Base-by-base conservation (phyloP, 2,888 invertebrate species). In the Diarsia mendica region DNA sequence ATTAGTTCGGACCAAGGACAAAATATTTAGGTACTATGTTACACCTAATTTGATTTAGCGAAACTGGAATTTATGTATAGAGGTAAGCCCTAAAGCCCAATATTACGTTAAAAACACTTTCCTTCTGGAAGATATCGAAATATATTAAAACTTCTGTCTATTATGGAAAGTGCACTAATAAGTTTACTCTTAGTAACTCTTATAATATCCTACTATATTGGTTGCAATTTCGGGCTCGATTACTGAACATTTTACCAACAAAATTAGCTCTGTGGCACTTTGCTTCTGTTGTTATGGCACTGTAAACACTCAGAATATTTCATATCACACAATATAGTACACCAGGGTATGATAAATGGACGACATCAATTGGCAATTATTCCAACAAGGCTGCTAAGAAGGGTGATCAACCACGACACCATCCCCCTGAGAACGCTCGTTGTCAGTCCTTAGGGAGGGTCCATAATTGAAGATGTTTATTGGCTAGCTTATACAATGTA, bases 401-500 rank as follows among this genome's bases (percentile, higher is more conserved):
- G 53, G 39, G 60, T 75, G 67, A 79, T 70, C 64, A 49, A 48
- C 60, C 46, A 39, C 39, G 60, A 39, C 53, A 28, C 11, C 11
- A 39, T 23, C 20, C 84, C 60, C 80, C 0, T 3, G 70, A 39
- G 84, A 28, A 8, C 1, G 53, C 51, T 75, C 64, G 55, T 80
- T 79, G 63, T 55, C 60, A 11, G 75, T 81, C 80, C 39, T 61
- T 51, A 28, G 70, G 80, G 70, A 67, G 51, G 20, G 18, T 28
- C 15, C 63, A 55, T 84, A 60, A 80, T 79, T 79, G 48, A 20
- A 68, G 75, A 60, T 75, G 49, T 75, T 75, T 75, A 70, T 67
- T 74, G 13, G 53, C 44, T 51, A 11, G 18, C 48, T 23, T 73
- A n/a, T 61, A 68, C 6, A 18, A 51, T 60, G 44, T 64, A 72